Evolutionary conservation across 1,140 invertebrate species (phyloP).

Genomic region (Helicoverpa zea): DNA sequence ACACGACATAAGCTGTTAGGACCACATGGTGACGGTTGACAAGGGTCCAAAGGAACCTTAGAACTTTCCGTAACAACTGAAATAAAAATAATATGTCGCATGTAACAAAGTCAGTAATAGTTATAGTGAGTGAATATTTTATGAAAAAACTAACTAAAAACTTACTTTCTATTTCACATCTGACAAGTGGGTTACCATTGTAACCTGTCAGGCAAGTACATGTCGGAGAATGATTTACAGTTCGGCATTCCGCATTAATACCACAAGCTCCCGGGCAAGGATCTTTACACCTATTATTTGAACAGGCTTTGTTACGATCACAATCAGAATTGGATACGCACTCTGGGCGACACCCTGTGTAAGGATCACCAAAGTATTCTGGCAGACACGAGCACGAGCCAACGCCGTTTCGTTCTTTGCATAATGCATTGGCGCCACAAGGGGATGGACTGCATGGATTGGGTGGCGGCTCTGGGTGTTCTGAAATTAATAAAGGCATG

Average conservation of each 20-base stretch:
- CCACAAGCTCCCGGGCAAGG: slow-evolving; percentile 94
- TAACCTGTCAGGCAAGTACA: slow-evolving; percentile 92
- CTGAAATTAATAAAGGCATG: slow-evolving; percentile 60
- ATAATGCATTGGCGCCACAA: slow-evolving; percentile 95
- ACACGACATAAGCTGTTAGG: slow-evolving; percentile 93
- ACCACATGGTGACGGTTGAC: slow-evolving; percentile 93
- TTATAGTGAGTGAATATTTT: too few species aligned
- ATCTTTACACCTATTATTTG: slow-evolving; percentile 94
- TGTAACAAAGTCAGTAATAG: neutral
- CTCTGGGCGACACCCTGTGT: slow-evolving; percentile 94
- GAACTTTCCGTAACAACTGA: slow-evolving; percentile 61
- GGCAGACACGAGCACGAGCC: slow-evolving; percentile 93
- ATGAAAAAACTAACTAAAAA: slow-evolving; percentile 14
- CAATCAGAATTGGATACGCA: slow-evolving; percentile 95
- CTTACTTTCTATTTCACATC: slow-evolving; percentile 79
- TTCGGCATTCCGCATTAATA: slow-evolving; percentile 92
- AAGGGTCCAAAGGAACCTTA: slow-evolving; percentile 87
- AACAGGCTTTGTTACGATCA: slow-evolving; percentile 91
- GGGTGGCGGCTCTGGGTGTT: slow-evolving; percentile 73
- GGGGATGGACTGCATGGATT: slow-evolving; percentile 93
- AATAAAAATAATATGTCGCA: neutral
- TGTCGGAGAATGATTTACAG: slow-evolving; percentile 92
- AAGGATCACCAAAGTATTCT: slow-evolving; percentile 95
- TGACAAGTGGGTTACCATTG: slow-evolving; percentile 90
- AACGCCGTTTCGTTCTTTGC: slow-evolving; percentile 93